These are phyloP conservation scores for Coregonus ussuriensis DNA, from an alignment of 2,797 vertebrate genomes.

Conservation along the genomic window DNA sequence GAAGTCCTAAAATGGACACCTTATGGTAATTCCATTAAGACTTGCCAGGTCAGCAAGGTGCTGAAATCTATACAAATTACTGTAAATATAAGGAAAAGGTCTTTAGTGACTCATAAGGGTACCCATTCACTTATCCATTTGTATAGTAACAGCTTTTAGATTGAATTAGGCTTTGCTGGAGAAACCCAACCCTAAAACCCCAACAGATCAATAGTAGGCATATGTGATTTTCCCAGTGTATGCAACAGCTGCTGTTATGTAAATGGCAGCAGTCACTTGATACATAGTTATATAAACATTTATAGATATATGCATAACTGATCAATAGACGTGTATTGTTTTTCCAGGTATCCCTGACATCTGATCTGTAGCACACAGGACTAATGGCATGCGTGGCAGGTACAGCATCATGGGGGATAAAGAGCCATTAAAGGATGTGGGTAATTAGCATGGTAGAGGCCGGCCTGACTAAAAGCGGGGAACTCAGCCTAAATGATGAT, in stretches of 20 bases:
- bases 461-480: not conserved
- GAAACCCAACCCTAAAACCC: not conserved
- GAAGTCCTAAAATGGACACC: too few species aligned
- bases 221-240: too few species aligned
- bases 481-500: slow-evolving; percentile 19
- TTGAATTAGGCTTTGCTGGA: not conserved
- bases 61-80: not conserved
- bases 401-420: not conserved
- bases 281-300: not conserved
- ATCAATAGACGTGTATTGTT: not conserved
- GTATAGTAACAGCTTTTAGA: too few species aligned
- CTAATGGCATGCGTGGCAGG: not conserved
- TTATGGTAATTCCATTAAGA: not conserved
- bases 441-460: not conserved
- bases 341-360: not conserved
- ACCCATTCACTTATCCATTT: not conserved
- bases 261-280: not conserved
- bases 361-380: not conserved
- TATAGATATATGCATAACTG: not conserved
- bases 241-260: too few species aligned
- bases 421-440: not conserved
- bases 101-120: not conserved
- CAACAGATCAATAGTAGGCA: not conserved
- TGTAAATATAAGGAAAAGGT: not conserved
- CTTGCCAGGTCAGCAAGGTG: not conserved